Conservation (phyloP, 2,888 invertebrate species). For the Hyposoter dolosus region DNA sequence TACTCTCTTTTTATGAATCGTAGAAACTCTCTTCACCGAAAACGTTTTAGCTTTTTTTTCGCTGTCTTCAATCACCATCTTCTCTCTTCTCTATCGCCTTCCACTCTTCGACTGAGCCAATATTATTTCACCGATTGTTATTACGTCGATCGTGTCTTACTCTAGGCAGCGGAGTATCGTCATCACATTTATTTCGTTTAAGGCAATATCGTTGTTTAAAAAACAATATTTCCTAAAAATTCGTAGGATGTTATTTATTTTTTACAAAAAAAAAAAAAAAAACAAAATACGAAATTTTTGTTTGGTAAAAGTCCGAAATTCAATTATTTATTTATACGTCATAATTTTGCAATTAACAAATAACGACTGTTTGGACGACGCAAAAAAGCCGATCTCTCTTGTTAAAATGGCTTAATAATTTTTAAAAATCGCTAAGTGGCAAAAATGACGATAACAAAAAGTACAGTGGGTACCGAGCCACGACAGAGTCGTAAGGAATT, state of each 20-base stretch:
- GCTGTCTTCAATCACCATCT: slow-evolving; percentile 31
- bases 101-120: slow-evolving; percentile 13
- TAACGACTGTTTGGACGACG: no score
- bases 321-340: no score
- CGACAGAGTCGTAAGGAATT: background rate
- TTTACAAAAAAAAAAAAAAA: no score
- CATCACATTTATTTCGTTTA: background rate
- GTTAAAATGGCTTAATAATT: no score
- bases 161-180: background rate
- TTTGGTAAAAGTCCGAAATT: no score
- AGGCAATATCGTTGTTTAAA: background rate
- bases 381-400: no score
- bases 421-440: no score
- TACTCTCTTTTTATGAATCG: slow-evolving; percentile 51
- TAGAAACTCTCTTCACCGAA: slow-evolving; percentile 59
- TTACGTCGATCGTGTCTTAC: background rate
- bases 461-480: background rate
- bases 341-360: no score
- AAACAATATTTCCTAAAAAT: background rate
- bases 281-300: no score
- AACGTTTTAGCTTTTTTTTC: slow-evolving; percentile 52
- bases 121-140: slow-evolving; percentile 8
- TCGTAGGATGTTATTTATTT: background rate
- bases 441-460: background rate
- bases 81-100: slow-evolving; percentile 37